Conservation (phyloP, 1,140 invertebrate genomes). For the Drosophila carrolli region DNA sequence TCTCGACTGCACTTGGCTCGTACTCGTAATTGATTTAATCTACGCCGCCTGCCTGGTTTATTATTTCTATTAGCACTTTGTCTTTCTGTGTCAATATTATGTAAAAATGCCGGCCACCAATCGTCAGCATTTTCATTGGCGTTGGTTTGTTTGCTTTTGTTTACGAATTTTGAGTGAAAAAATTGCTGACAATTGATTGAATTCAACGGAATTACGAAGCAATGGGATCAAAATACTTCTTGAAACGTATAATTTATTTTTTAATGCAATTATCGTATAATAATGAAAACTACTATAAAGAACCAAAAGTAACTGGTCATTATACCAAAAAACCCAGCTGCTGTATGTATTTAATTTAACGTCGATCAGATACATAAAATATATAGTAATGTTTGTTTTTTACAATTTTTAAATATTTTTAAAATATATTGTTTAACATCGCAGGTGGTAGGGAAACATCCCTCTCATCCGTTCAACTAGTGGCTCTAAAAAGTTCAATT, state of each 20-base stretch:
- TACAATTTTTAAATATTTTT: not conserved
- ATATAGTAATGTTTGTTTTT: not conserved
- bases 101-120: constrained; percentile 40
- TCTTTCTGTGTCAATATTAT: constrained; percentile 75
- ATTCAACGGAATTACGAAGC: constrained; percentile 2
- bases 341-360: too few species aligned
- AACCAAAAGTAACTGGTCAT: too few species aligned
- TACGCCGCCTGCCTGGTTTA: constrained; percentile 63
- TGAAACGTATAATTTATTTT: not conserved
- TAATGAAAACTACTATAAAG: not conserved
- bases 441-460: not conserved
- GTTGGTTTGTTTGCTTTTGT: constrained; percentile 19
- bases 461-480: not conserved
- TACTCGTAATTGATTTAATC: constrained; percentile 76
- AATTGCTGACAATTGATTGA: constrained; percentile 25
- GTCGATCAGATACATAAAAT: too few species aligned
- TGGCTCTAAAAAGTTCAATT: not conserved
- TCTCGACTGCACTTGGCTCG: constrained; percentile 21
- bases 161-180: constrained; percentile 31
- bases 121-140: constrained; percentile 40
- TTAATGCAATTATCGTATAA: not conserved
- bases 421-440: too few species aligned
- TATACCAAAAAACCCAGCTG: too few species aligned
- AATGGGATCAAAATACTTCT: constrained; percentile 3
- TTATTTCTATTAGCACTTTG: constrained; percentile 78